Conservation (phyloP, 2,113 vertebrate species). For the Colistium nudipinnis region DNA sequence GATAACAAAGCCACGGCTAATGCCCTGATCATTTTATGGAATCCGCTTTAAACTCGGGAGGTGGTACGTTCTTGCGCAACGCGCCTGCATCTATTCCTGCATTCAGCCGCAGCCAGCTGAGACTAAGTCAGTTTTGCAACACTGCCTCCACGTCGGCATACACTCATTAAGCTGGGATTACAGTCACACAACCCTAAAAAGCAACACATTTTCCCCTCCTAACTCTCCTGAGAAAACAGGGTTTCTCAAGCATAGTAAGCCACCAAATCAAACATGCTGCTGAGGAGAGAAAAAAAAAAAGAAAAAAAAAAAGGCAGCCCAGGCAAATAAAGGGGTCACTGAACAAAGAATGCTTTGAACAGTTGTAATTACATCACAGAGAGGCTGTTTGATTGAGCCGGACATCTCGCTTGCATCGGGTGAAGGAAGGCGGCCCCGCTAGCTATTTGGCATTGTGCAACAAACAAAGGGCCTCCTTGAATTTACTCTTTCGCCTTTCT, state of each 20-base stretch:
- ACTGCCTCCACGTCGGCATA: slow-evolving; percentile 56
- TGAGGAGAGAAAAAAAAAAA: too few relatives aligned
- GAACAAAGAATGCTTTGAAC: slow-evolving; percentile 86
- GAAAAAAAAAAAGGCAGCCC: slow-evolving; percentile 51
- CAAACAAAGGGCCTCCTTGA: slow-evolving; percentile 7
- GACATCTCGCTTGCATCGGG: slow-evolving; percentile 69
- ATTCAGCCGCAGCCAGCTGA: slow-evolving; percentile 37
- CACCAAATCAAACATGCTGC: slow-evolving; percentile 69
- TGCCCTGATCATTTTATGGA: neutral
- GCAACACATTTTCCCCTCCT: slow-evolving; percentile 50
- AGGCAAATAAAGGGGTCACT: slow-evolving; percentile 74
- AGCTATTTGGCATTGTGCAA: slow-evolving; percentile 32
- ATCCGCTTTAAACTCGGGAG: neutral
- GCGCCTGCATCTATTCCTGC: slow-evolving; percentile 7
- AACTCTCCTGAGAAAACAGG: slow-evolving; percentile 70
- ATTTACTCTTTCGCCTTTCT: too few relatives aligned
- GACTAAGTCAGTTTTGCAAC: slow-evolving; percentile 65
- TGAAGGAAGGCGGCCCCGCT: slow-evolving; percentile 45
- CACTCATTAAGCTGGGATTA: slow-evolving; percentile 79
- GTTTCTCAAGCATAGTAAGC: slow-evolving; percentile 62
- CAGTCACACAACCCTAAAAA: slow-evolving; percentile 66
- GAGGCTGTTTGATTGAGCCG: slow-evolving; percentile 62
- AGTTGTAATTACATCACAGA: slow-evolving; percentile 74
- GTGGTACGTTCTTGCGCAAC: slow-evolving; percentile 14
- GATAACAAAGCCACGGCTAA: neutral